Conservation (phyloP, 1,140 invertebrate species). For the Palaemon carinicauda region DNA sequence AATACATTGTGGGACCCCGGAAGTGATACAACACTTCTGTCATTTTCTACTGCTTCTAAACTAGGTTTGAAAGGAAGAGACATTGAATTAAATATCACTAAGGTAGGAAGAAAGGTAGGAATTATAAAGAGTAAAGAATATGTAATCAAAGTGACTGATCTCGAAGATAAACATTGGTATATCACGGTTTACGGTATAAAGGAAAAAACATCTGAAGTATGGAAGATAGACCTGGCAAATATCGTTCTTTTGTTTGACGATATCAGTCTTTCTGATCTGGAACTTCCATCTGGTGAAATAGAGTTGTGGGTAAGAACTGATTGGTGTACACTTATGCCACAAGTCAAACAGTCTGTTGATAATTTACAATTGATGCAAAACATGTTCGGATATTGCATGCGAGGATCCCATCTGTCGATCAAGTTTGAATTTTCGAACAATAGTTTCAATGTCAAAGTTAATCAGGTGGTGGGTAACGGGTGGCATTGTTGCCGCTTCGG, state of each 20-base stretch:
- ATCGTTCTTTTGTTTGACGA: not conserved
- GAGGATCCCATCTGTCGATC: not conserved
- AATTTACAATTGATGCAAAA: not conserved
- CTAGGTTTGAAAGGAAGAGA: not conserved
- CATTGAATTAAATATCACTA: too few relatives aligned
- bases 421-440: not conserved
- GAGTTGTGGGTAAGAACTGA: too few relatives aligned
- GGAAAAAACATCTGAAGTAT: too few relatives aligned
- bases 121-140: too few relatives aligned
- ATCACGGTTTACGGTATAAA: too few relatives aligned
- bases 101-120: too few relatives aligned
- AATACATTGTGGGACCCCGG: not conserved
- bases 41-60: not conserved
- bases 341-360: not conserved
- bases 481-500: too few relatives aligned
- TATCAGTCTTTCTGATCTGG: not conserved
- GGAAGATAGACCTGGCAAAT: not conserved
- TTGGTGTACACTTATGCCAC: too few relatives aligned
- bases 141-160: too few relatives aligned
- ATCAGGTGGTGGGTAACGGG: not conserved
- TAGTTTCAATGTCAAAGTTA: not conserved
- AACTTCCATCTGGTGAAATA: too few relatives aligned
- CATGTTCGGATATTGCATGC: not conserved
- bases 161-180: too few relatives aligned
- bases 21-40: not conserved